Percentiles rank a stretch among this genome's conserved stretches.
These are phyloP conservation scores for Caranx melampygus DNA, from an alignment of 2,113 vertebrate species.

Conservation along the genomic window DNA sequence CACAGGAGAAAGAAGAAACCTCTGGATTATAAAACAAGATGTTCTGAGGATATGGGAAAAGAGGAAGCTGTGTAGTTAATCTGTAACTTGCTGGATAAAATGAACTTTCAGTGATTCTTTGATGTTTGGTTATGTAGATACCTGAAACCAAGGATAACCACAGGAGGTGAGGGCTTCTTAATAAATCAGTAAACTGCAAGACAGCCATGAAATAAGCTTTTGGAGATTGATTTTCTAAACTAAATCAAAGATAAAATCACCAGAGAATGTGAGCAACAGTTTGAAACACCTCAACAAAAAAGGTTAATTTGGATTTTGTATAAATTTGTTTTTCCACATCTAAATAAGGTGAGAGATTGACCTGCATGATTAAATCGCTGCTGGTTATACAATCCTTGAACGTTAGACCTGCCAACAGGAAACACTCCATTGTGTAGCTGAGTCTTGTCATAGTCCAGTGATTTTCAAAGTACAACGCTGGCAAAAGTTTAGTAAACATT, in stretches of 20 bases:
- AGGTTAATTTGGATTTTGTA: neutral
- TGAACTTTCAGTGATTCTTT: neutral
- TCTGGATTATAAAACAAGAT: neutral
- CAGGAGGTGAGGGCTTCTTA: neutral
- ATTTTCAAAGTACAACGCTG: neutral
- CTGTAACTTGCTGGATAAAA: neutral
- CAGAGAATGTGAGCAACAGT: neutral
- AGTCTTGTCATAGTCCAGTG: neutral
- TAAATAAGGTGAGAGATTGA: too few relatives aligned
- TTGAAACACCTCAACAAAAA: neutral
- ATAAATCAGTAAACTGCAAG: neutral
- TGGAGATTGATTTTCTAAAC: neutral
- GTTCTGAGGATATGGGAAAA: neutral
- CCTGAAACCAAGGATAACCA: too few relatives aligned
- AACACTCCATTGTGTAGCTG: neutral
- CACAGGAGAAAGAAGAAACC: neutral
- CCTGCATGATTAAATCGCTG: too few relatives aligned
- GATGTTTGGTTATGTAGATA: neutral
- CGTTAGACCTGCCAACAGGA: neutral
- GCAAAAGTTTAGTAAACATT: neutral
- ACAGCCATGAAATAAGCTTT: neutral
- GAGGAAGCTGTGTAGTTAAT: neutral
- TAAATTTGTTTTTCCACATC: neutral
- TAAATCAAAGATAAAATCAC: neutral
- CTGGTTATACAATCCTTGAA: neutral